Percentiles rank a stretch among this genome's conserved stretches.
Conservation (phyloP, 2,113 vertebrate genomes). For the Opisthocomus hoazin region DNA sequence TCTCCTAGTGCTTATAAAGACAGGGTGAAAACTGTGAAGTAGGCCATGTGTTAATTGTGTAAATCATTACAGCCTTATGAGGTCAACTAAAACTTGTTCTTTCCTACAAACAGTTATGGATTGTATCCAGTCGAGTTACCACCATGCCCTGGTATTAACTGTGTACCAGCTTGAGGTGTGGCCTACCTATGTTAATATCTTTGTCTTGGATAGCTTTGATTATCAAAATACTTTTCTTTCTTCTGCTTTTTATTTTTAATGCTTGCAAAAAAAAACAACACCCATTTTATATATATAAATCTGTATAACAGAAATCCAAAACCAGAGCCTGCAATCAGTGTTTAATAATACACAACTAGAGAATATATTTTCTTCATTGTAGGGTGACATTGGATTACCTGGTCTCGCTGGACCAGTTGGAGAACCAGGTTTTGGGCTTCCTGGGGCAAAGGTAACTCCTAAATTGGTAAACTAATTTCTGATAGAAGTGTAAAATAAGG, state of each 20-base stretch:
- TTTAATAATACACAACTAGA: background rate
- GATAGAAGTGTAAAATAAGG: background rate
- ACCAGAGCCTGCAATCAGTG: background rate
- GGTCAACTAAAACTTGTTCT: background rate
- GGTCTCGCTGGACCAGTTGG: slow-evolving; percentile 81
- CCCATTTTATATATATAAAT: background rate
- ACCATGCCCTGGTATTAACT: background rate
- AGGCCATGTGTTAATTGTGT: background rate
- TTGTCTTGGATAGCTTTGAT: background rate
- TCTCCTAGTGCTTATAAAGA: background rate
- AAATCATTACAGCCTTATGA: background rate
- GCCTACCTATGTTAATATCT: background rate
- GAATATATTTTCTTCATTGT: slow-evolving; percentile 3
- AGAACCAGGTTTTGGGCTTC: slow-evolving; percentile 85
- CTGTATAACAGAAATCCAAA: background rate
- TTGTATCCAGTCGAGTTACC: background rate
- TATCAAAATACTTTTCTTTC: background rate
- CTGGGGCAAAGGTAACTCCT: slow-evolving; percentile 83
- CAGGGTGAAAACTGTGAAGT: background rate
- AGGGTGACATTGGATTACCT: slow-evolving; percentile 82
- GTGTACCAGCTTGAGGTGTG: background rate
- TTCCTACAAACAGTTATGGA: background rate
- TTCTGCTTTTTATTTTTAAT: background rate
- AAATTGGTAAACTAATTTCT: background rate
- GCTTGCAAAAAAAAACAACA: background rate